These are phyloP conservation scores for Athalia circularis DNA, from an alignment of 2,888 invertebrate species.

Conservation along the genomic window DNA sequence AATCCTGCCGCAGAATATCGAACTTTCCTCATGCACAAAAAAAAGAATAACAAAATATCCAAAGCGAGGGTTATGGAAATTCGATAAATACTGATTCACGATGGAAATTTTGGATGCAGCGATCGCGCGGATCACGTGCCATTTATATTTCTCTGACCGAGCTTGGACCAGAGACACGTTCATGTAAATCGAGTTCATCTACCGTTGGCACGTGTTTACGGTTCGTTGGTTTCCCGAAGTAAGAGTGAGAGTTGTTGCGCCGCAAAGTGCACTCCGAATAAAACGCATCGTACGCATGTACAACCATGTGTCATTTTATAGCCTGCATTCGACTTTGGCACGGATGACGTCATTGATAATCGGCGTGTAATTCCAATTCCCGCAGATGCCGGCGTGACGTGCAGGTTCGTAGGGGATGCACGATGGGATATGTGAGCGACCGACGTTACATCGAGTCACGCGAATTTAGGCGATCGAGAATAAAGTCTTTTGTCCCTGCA, in stretches of 20 bases:
- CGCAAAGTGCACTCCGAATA: conserved; percentile 29
- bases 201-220: conserved; percentile 33
- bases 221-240: conserved; percentile 19
- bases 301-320: conserved; percentile 21
- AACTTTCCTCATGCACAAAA: too few species aligned
- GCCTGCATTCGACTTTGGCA: not conserved
- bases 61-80: too few species aligned
- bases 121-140: not conserved
- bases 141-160: not conserved
- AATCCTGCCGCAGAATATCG: not conserved
- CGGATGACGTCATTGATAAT: conserved; percentile 54
- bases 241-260: not conserved
- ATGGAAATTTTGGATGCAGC: too few species aligned
- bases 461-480: conserved; percentile 24
- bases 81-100: too few species aligned
- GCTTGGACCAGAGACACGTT: not conserved
- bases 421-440: conserved; percentile 2
- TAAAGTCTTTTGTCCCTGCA: conserved; percentile 41
- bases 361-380: conserved; percentile 61
- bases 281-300: not conserved
- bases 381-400: conserved; percentile 45
- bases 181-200: conserved; percentile 26
- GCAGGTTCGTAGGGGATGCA: conserved; percentile 21
- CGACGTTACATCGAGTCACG: conserved; percentile 17
- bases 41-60: too few species aligned